These are phyloP conservation scores for Lordiphosa stackelbergi DNA, from an alignment of 1,140 invertebrate genomes.

Conservation along the genomic window DNA sequence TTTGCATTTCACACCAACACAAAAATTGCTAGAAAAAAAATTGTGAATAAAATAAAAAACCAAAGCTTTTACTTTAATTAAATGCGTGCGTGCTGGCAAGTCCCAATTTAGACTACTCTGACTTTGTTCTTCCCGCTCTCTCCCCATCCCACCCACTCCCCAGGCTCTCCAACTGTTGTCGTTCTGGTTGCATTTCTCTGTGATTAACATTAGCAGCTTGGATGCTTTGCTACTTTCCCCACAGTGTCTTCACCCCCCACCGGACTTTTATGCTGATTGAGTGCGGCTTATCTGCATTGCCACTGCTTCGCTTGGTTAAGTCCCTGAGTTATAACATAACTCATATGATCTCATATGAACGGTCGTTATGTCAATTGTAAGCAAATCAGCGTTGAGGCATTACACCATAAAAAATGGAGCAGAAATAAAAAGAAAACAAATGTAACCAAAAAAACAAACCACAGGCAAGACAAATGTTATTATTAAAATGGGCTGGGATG, in stretches of 20 bases:
- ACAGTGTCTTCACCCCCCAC: neutral
- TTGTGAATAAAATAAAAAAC: slow-evolving; percentile 32
- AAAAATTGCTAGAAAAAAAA: slow-evolving; percentile 26
- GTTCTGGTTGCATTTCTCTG: slow-evolving; percentile 29
- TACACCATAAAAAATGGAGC: slow-evolving; percentile 39
- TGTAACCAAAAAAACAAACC: slow-evolving; percentile 40
- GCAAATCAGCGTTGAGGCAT: slow-evolving; percentile 63
- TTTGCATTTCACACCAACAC: slow-evolving; percentile 38
- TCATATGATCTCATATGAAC: slow-evolving; percentile 44
- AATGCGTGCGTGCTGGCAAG: slow-evolving; percentile 66
- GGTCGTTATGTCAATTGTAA: slow-evolving; percentile 72
- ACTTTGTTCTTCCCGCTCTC: slow-evolving; percentile 33
- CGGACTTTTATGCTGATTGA: slow-evolving; percentile 69
- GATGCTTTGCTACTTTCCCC: neutral
- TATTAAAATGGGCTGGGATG: slow-evolving; percentile 62
- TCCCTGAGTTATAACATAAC: slow-evolving; percentile 54
- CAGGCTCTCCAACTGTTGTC: neutral
- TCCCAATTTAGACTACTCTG: slow-evolving; percentile 61
- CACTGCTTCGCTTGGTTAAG: slow-evolving; percentile 12
- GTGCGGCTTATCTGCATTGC: slow-evolving; percentile 63
- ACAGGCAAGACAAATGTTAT: slow-evolving; percentile 68
- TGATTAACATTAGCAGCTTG: slow-evolving; percentile 62
- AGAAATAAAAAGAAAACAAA: neutral
- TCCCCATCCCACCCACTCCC: slow-evolving; percentile 22
- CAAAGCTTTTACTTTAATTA: slow-evolving; percentile 74